Evolutionary conservation across 2,113 vertebrate genomes (phyloP), one percentile per base, ranked within the genome.

Genomic region (Oxyruncus cristatus): DNA sequence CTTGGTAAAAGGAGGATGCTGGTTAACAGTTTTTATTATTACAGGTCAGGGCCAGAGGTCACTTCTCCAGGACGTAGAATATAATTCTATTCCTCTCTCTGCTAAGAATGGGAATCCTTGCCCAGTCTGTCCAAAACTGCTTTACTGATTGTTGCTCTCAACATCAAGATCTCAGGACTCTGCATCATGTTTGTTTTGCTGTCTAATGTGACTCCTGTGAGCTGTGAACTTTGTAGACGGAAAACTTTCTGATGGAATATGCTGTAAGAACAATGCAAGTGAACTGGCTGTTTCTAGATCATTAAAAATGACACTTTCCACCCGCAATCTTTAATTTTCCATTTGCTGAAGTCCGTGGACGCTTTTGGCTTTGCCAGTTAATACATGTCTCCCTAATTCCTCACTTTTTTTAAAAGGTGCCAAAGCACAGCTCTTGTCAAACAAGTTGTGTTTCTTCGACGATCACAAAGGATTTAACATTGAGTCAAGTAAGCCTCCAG

Each of bases 41-140:
- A 63, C 32, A 85, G 26, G 3, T 9, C 0, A 0, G 49, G 41
- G 76, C 32, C 4, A 3, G 4, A 77, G 59, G 16, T 58, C 1
- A 5, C 33, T 81, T 67, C 46, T 88, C 35, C n/a, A 59, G n/a
- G 47, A 46, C 23, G 50, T 1, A 37, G 46, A 84, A 39, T 52
- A 41, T 11, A 53, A 49, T 59, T 74, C 2, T 3, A 18, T 67
- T 71, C n/a, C 50, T n/a, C 37, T 77, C 33, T 70, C 55, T 82
- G 65, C 55, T 78, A 42, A 58, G 28, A 74, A 58, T 8, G 22
- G 19, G 28, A 81, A 75, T 71, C 35, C 55, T 77, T 55, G 42
- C 26, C 78, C 33, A 71, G 20, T 46, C 9, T 10, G 8, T 44
- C 33, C 55, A 70, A 42, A 61, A 59, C 28, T 76, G 39, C 41